Evolutionary conservation across 2,797 vertebrate species (phyloP).

Genomic region (Pseudocheirus occidentalis): DNA sequence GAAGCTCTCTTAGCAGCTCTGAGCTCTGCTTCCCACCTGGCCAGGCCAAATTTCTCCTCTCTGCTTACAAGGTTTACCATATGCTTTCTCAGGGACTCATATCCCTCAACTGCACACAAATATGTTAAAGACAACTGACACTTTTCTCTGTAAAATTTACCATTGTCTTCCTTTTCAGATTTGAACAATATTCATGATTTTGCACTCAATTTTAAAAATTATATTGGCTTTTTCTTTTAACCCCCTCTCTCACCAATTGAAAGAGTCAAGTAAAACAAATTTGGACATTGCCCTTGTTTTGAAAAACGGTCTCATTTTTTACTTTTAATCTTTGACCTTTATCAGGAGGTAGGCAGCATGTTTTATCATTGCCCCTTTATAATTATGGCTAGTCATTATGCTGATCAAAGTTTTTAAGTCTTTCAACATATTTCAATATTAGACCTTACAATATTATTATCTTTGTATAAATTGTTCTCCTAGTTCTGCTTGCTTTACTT

Average conservation of each 20-base stretch:
- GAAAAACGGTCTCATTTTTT: no score
- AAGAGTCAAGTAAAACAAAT: no score
- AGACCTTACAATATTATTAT: background rate
- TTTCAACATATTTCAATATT: background rate
- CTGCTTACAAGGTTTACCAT: background rate
- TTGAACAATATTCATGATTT: background rate
- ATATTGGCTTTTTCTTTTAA: no score
- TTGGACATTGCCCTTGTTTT: no score
- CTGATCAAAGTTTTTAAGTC: background rate
- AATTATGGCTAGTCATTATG: background rate
- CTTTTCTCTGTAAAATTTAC: background rate
- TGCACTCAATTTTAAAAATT: no score
- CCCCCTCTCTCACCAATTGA: no score
- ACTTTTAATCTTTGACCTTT: no score
- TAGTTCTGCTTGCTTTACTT: background rate
- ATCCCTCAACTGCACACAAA: no score
- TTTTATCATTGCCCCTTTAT: no score
- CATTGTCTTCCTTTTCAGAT: background rate
- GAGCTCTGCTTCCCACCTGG: background rate
- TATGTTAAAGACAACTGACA: no score
- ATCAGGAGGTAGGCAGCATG: no score
- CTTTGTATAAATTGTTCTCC: background rate
- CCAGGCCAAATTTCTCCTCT: no score
- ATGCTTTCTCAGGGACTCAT: background rate
- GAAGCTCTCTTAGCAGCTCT: conserved; percentile 30